Percentiles rank a stretch among this genome's conserved stretches.
These are phyloP conservation scores for Ruditapes philippinarum DNA, from an alignment of 1,140 invertebrate genomes.

Conservation along the genomic window DNA sequence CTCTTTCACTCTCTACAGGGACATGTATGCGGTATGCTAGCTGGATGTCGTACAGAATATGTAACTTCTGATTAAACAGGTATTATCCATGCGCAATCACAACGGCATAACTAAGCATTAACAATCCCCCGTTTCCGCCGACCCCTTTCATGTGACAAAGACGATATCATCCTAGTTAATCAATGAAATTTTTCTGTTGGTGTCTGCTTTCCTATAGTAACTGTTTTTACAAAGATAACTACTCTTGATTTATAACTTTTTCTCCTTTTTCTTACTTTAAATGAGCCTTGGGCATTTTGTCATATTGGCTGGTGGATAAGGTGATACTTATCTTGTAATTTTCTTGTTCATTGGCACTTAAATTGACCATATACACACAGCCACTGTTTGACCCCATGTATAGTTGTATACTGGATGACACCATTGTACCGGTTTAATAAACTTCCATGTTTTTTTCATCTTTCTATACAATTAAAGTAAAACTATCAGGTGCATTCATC, in stretches of 20 bases:
- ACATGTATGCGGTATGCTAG: no score
- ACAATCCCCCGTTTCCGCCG: neutral
- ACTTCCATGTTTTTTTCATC: no score
- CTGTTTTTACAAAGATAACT: constrained; percentile 37
- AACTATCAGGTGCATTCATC: no score
- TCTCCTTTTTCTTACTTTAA: neutral
- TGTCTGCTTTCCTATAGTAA: constrained; percentile 38
- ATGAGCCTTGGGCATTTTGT: neutral
- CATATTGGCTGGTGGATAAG: constrained; percentile 20
- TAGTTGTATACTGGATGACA: constrained; percentile 11
- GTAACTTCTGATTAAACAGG: constrained; percentile 1
- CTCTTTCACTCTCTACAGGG: no score
- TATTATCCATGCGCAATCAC: constrained; percentile 3
- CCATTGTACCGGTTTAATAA: neutral
- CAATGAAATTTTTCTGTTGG: constrained; percentile 43
- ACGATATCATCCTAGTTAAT: neutral
- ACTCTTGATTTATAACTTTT: neutral
- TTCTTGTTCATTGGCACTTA: constrained; percentile 39
- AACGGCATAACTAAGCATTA: constrained; percentile 29
- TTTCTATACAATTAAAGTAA: no score
- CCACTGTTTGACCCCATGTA: constrained; percentile 1
- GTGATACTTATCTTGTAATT: constrained; percentile 37
- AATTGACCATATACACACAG: constrained; percentile 29
- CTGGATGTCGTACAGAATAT: no score
- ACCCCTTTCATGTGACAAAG: constrained; percentile 38